Conservation (phyloP, 2,113 vertebrate species). For the Leptobrachium leishanense region DNA sequence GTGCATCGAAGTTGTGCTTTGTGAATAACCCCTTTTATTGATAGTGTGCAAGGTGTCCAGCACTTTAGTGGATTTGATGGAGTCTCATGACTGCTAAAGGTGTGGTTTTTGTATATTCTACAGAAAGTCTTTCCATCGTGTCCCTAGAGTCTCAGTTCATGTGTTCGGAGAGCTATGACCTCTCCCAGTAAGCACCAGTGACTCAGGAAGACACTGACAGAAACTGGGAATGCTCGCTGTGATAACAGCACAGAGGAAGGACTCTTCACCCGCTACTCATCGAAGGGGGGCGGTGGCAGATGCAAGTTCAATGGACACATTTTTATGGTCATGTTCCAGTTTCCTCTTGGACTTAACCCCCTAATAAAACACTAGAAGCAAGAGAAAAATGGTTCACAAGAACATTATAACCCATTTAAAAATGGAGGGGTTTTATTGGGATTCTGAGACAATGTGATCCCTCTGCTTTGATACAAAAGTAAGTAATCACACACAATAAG, state of each 20-base stretch:
- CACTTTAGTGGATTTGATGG: too few relatives aligned
- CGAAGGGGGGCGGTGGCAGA: neutral
- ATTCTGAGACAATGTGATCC: too few relatives aligned
- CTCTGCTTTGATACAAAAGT: too few relatives aligned
- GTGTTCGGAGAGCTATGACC: neutral
- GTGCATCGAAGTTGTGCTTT: too few relatives aligned
- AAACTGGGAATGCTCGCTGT: neutral
- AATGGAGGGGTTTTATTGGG: too few relatives aligned
- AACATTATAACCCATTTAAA: too few relatives aligned
- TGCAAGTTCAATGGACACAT: neutral
- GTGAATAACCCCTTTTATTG: too few relatives aligned
- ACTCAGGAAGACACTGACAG: neutral
- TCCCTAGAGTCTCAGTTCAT: neutral
- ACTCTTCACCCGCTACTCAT: neutral
- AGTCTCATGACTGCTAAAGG: too few relatives aligned
- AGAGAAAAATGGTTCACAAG: too few relatives aligned
- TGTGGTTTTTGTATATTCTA: neutral
- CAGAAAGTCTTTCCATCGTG: neutral
- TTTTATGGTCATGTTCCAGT: neutral
- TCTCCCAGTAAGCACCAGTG: neutral
- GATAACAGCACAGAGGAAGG: constrained; percentile 12
- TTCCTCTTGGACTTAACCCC: too few relatives aligned
- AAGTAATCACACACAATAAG: neutral
- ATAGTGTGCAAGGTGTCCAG: too few relatives aligned
- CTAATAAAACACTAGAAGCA: too few relatives aligned